A percentile compares a stretch with the other conserved stretches of the same genome.
phyloP scores from a whole-genome alignment of 2,888 invertebrate genomes.

The Neocrepidodera transversa region DNA sequence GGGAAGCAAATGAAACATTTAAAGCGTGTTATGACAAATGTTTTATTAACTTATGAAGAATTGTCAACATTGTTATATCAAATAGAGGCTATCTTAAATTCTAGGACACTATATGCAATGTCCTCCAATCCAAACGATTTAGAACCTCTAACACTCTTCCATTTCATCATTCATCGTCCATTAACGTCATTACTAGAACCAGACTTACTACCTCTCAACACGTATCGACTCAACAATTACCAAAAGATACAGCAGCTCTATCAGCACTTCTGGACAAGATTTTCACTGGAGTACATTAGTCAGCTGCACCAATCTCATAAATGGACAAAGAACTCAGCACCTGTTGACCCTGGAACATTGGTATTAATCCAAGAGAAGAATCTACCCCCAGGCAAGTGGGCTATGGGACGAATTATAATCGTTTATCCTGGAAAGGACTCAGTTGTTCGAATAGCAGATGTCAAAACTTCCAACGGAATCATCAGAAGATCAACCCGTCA shows the following conservation, averaged over 20 bases:
- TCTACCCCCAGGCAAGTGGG: background rate
- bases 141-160: too few relatives aligned
- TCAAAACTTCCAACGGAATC: too few relatives aligned
- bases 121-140: too few relatives aligned
- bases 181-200: background rate
- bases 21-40: background rate
- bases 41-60: too few relatives aligned
- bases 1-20: constrained; percentile 23
- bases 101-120: background rate
- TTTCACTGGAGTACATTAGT: constrained; percentile 2
- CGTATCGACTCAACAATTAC: too few relatives aligned
- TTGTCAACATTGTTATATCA: constrained; percentile 2
- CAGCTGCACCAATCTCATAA: constrained; percentile 4
- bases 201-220: background rate
- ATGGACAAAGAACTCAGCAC: too few relatives aligned
- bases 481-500: background rate
- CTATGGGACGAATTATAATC: background rate
- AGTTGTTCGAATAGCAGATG: too few relatives aligned
- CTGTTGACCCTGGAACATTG: too few relatives aligned
- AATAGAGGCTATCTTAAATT: constrained; percentile 1
- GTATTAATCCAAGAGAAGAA: constrained; percentile 7
- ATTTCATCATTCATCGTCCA: background rate
- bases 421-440: too few relatives aligned
- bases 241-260: background rate
- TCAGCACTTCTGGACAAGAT: too few relatives aligned